Conservation (phyloP, 2,113 vertebrate genomes). For the Sinosuthora webbiana region DNA sequence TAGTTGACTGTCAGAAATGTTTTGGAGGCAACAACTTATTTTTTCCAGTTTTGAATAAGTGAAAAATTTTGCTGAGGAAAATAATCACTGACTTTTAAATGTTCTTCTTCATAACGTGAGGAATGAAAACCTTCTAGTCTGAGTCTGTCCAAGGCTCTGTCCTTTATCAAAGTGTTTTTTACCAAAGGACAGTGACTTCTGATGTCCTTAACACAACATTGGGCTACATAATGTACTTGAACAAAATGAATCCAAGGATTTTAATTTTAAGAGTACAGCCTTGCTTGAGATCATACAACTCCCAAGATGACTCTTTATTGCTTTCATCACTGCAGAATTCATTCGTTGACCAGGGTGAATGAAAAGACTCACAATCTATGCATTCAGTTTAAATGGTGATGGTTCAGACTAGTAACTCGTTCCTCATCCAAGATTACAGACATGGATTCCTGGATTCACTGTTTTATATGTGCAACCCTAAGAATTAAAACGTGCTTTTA, state of each 20-base stretch:
- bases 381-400: neutral
- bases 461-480: neutral
- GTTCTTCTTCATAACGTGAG: neutral
- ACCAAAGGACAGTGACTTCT: neutral
- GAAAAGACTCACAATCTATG: neutral
- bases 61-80: neutral
- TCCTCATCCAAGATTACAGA: neutral
- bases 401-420: neutral
- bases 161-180: neutral
- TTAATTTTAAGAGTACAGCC: neutral
- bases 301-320: neutral
- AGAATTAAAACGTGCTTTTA: neutral
- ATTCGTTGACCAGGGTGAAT: neutral
- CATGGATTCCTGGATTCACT: neutral
- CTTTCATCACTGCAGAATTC: neutral
- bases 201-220: neutral
- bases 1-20: neutral
- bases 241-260: neutral
- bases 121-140: neutral
- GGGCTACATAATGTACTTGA: neutral
- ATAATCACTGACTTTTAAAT: neutral
- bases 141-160: neutral
- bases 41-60: neutral
- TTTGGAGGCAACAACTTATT: neutral
- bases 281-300: neutral